These are phyloP conservation scores for Dicyrtomina minuta DNA, from an alignment of 2,888 invertebrate genomes.

Conservation along the genomic window DNA sequence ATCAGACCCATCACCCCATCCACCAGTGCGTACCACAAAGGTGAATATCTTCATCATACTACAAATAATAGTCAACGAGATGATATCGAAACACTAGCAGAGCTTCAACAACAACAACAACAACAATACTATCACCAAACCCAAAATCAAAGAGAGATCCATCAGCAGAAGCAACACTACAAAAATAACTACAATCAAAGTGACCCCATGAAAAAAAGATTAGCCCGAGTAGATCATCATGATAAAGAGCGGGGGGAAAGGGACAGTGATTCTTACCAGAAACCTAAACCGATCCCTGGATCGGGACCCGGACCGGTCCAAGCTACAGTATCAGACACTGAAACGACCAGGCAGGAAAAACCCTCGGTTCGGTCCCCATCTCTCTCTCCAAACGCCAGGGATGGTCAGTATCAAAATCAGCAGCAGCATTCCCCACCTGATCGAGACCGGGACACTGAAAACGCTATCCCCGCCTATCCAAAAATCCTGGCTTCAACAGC, in stretches of 20 bases:
- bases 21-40: neutral
- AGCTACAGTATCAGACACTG: too few species aligned
- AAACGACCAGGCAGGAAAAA: too few species aligned
- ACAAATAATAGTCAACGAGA: neutral
- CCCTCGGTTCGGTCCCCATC: conserved; percentile 17
- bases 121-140: neutral
- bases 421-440: too few species aligned
- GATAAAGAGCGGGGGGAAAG: too few species aligned
- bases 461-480: neutral
- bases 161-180: neutral
- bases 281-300: too few species aligned
- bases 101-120: neutral
- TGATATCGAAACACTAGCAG: too few species aligned
- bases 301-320: too few species aligned
- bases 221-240: too few species aligned
- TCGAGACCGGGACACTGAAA: neutral
- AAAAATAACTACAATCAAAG: neutral
- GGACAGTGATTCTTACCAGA: too few species aligned
- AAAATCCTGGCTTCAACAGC: neutral
- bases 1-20: conserved; percentile 17
- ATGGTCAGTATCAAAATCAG: too few species aligned
- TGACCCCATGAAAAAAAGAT: neutral
- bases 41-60: conserved; percentile 1
- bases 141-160: neutral
- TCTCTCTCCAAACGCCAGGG: conserved; percentile 3